Percentiles rank a stretch among this genome's conserved stretches.
Evolutionary conservation across 1,140 invertebrate species (phyloP).

Genomic region (Brachystomella parvula): DNA sequence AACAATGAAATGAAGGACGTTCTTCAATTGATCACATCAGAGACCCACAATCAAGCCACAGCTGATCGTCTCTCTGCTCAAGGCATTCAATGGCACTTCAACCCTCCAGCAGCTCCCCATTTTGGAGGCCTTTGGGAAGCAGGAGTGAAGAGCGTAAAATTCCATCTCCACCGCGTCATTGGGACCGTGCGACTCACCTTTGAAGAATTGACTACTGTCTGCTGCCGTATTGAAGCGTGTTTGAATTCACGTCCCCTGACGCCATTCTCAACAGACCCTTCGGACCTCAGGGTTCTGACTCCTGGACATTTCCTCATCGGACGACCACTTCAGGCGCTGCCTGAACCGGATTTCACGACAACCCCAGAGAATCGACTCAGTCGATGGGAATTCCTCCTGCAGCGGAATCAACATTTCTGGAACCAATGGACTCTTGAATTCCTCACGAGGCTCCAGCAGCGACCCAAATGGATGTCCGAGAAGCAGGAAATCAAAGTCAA

Average conservation of each 20-base stretch:
- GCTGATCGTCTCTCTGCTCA: not conserved
- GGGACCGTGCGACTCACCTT: slow-evolving; percentile 17
- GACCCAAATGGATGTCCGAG: slow-evolving; percentile 22
- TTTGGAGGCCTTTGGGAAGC: slow-evolving; percentile 39
- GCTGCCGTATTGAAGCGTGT: slow-evolving; percentile 37
- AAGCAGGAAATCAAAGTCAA: slow-evolving; percentile 7
- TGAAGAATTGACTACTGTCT: slow-evolving; percentile 38
- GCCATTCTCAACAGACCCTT: slow-evolving; percentile 35
- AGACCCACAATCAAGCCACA: not conserved
- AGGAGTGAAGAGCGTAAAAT: slow-evolving; percentile 11
- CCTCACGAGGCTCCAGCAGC: no score
- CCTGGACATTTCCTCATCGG: slow-evolving; percentile 31
- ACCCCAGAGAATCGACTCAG: not conserved
- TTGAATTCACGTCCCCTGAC: slow-evolving; percentile 39
- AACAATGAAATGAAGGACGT: slow-evolving; percentile 20
- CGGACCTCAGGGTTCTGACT: slow-evolving; percentile 38
- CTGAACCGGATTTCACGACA: not conserved
- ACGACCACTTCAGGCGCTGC: not conserved
- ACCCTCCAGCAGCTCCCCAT: slow-evolving; percentile 36
- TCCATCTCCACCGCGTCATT: not conserved
- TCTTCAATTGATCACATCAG: not conserved
- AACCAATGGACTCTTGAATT: slow-evolving; percentile 40
- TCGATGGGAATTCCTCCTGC: slow-evolving; percentile 14
- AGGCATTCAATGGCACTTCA: no score
- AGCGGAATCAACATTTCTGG: not conserved